These are phyloP conservation scores for Rhogogaster chlorosoma DNA, from an alignment of 2,888 invertebrate genomes.

Conservation along the genomic window DNA sequence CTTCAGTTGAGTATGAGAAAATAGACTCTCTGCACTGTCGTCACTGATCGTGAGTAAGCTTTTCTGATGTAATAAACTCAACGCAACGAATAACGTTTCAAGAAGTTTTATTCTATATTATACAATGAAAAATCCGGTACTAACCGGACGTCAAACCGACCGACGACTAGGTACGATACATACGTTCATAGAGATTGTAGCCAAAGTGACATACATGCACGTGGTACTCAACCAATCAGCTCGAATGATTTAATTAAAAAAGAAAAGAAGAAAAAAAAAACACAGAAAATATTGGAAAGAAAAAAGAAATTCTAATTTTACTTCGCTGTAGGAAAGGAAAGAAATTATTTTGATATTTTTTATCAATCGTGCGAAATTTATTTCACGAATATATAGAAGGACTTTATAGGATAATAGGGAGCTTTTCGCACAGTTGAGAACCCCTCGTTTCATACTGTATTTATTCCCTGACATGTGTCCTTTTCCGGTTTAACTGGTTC, in stretches of 20 bases:
- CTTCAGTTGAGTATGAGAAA: no score
- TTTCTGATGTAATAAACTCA: neutral
- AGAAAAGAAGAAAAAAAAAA: neutral
- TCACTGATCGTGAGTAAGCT: neutral
- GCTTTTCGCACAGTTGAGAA: conserved; percentile 1
- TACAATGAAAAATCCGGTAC: conserved; percentile 39
- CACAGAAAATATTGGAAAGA: neutral
- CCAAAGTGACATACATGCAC: neutral
- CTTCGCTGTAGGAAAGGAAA: neutral
- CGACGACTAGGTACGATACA: neutral
- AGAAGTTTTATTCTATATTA: neutral
- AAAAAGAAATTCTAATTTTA: neutral
- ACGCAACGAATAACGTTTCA: neutral
- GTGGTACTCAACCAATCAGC: neutral
- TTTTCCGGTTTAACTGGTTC: conserved; percentile 44
- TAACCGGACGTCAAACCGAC: conserved; percentile 22
- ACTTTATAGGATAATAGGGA: neutral
- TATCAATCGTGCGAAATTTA: neutral
- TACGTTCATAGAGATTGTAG: neutral
- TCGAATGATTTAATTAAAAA: neutral
- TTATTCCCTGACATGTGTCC: neutral
- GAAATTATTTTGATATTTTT: neutral
- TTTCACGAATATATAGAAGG: no score
- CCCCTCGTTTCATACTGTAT: neutral
- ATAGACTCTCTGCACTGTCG: neutral